Evolutionary conservation across 1,140 invertebrate genomes (phyloP).

Genomic region (Cydia amplana): DNA sequence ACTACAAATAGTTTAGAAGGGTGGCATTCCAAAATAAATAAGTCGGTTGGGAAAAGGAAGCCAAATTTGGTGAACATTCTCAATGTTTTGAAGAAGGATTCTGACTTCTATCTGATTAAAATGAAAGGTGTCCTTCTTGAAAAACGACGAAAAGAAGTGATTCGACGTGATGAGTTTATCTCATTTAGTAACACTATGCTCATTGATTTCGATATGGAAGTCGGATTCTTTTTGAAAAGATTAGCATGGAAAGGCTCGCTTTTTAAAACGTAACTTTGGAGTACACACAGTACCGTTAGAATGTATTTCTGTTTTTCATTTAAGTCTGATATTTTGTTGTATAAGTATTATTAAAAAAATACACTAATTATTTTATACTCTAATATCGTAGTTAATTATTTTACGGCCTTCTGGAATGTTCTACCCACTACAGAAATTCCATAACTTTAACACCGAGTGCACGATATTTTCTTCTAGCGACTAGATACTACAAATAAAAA

Average conservation of each 20-base stretch:
- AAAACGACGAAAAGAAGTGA: conserved; percentile 12
- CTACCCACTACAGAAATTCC: too few species aligned
- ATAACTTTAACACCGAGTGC: too few species aligned
- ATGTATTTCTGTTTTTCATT: background rate
- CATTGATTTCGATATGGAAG: background rate
- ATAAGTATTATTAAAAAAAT: too few species aligned
- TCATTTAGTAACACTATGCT: background rate
- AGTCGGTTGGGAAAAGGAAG: background rate
- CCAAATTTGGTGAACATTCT: background rate
- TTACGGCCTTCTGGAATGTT: too few species aligned
- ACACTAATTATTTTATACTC: too few species aligned
- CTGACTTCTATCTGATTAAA: background rate
- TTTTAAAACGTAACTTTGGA: conserved; percentile 1
- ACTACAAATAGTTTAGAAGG: conserved; percentile 29
- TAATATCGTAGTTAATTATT: too few species aligned
- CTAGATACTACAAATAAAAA: too few species aligned
- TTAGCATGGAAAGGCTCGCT: conserved; percentile 6
- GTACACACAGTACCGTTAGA: background rate
- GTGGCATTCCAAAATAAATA: conserved; percentile 28
- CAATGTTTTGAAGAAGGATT: background rate
- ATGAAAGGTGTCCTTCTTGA: background rate
- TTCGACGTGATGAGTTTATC: conserved; percentile 6
- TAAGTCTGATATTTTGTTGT: background rate
- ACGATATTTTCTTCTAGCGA: too few species aligned
- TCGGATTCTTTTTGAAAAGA: conserved; percentile 1